Percentiles rank a stretch among this genome's conserved stretches.
Evolutionary conservation across 2,113 vertebrate genomes (phyloP).

Genomic region (Cercopithecus mona): DNA sequence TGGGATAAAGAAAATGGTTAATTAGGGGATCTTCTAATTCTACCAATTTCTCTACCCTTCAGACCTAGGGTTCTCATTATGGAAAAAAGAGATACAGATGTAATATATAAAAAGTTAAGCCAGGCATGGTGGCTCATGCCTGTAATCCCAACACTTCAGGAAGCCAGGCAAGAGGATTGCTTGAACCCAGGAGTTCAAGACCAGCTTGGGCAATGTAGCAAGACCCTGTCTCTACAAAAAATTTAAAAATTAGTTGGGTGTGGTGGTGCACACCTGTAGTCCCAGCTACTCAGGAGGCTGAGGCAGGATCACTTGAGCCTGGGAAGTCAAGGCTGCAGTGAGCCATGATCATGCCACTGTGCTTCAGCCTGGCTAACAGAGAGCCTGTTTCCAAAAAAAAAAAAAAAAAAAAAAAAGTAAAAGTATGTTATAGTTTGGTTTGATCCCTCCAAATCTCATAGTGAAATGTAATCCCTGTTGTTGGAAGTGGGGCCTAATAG

Average conservation of each 20-base stretch:
- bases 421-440: not conserved
- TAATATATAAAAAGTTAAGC: not conserved
- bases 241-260: not conserved
- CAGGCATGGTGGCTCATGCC: not conserved
- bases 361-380: not conserved
- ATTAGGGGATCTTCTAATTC: not conserved
- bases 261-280: not conserved
- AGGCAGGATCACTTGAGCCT: not conserved
- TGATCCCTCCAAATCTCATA: too few relatives aligned
- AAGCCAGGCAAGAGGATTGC: not conserved
- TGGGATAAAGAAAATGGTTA: not conserved
- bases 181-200: not conserved
- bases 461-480: too few relatives aligned
- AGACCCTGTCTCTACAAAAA: not conserved
- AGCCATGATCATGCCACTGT: not conserved
- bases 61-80: not conserved
- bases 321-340: not conserved
- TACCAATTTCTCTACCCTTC: not conserved
- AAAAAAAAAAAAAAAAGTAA: not conserved
- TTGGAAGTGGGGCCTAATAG: too few relatives aligned
- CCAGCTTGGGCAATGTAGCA: not conserved
- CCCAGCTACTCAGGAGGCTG: not conserved
- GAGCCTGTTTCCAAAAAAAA: not conserved
- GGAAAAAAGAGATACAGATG: not conserved
- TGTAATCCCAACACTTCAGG: not conserved